Evolutionary conservation across 2,888 invertebrate genomes (phyloP).

Genomic region (Apoda limacodes): DNA sequence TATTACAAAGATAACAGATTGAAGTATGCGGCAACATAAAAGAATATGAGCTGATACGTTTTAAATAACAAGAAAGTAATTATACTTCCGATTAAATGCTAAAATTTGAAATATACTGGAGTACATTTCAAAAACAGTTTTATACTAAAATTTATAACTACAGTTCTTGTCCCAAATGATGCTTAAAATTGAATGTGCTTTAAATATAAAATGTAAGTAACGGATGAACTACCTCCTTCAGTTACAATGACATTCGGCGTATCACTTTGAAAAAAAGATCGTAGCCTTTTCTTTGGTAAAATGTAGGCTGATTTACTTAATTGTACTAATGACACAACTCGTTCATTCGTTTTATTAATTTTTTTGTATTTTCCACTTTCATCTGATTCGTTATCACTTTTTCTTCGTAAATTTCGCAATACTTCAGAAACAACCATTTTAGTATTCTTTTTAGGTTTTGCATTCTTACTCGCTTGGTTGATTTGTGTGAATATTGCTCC

Average conservation of each 20-base stretch:
- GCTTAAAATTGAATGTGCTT: no score
- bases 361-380: conserved; percentile 59
- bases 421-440: conserved; percentile 48
- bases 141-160: no score
- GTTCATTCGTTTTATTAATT: conserved; percentile 58
- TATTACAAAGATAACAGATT: no score
- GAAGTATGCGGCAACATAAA: no score
- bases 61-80: no score
- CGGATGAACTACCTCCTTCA: conserved; percentile 63
- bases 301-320: conserved; percentile 47
- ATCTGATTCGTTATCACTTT: conserved; percentile 47
- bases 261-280: conserved; percentile 58
- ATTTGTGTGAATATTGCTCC: conserved; percentile 26
- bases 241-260: conserved; percentile 61
- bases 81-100: no score
- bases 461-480: conserved; percentile 53
- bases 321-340: conserved; percentile 51
- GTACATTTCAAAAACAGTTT: conserved; percentile 19
- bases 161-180: no score
- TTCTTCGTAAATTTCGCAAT: conserved; percentile 46
- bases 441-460: conserved; percentile 39
- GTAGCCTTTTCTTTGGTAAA: conserved; percentile 45
- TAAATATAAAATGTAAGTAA: no score
- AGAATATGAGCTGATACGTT: no score
- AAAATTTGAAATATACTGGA: conserved; percentile 19